phyloP scores from a whole-genome alignment of 2,888 invertebrate genomes.

The Nomada lathburiana region DNA sequence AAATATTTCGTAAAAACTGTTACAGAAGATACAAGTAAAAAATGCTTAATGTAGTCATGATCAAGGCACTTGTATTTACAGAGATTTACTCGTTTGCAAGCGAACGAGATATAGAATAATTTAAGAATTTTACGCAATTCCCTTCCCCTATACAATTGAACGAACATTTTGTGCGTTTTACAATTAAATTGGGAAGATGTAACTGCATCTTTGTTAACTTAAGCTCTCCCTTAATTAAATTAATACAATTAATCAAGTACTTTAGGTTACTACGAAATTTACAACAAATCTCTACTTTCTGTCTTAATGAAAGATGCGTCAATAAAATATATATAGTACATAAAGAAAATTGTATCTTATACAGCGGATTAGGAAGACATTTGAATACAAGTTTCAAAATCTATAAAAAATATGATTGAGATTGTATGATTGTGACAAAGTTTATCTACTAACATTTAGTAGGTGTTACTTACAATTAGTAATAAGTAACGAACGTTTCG shows the following conservation, averaged over 20 bases:
- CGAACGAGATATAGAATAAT: conserved; percentile 30
- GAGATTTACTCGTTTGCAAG: conserved; percentile 13
- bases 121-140: background rate
- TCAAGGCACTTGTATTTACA: conserved; percentile 79
- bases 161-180: conserved; percentile 7
- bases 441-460: too few species aligned
- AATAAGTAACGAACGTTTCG: too few species aligned
- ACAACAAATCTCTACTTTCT: conserved; percentile 27
- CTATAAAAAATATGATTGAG: background rate
- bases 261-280: conserved; percentile 40
- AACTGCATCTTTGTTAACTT: conserved; percentile 14
- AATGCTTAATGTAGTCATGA: conserved; percentile 57
- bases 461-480: too few species aligned
- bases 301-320: conserved; percentile 18
- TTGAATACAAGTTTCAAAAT: background rate
- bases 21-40: conserved; percentile 70
- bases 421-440: too few species aligned
- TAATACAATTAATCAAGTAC: conserved; percentile 45
- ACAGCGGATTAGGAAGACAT: conserved; percentile 14
- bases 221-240: conserved; percentile 35
- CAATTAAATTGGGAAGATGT: conserved; percentile 8
- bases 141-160: conserved; percentile 1
- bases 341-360: conserved; percentile 24
- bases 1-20: conserved; percentile 79
- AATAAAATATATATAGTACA: conserved; percentile 27